Evolutionary conservation across 2,113 vertebrate genomes (phyloP).

Genomic region (Archocentrus centrarchus): DNA sequence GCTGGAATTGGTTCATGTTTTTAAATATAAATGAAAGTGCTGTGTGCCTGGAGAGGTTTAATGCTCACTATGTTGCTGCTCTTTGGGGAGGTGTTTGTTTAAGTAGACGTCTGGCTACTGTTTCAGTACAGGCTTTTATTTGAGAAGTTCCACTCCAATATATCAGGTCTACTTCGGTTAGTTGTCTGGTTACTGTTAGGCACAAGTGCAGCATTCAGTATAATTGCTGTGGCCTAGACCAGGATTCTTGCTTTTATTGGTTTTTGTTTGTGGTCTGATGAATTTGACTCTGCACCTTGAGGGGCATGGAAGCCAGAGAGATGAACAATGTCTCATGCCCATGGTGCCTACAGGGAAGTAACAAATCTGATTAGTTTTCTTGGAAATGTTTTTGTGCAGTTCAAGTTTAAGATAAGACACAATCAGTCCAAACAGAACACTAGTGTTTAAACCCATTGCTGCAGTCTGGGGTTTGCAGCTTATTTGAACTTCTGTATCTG

Average conservation of each 20-base stretch:
- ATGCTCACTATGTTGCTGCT: not conserved
- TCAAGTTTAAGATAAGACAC: not conserved
- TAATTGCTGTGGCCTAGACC: not conserved
- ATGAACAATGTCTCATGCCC: not conserved
- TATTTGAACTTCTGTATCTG: not conserved
- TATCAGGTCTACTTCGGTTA: not conserved
- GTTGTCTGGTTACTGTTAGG: not conserved
- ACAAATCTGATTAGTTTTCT: not conserved
- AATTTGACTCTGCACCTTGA: not conserved
- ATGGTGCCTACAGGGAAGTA: not conserved
- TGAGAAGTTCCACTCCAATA: not conserved
- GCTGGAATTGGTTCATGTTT: not conserved
- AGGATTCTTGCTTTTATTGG: not conserved
- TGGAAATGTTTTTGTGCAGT: not conserved
- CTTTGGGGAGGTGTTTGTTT: not conserved
- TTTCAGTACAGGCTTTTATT: not conserved
- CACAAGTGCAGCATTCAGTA: not conserved
- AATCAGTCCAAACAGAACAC: not conserved
- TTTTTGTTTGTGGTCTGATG: conserved; percentile 12
- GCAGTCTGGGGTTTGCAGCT: not conserved
- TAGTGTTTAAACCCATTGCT: not conserved
- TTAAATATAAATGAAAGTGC: not conserved
- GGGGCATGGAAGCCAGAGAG: not conserved
- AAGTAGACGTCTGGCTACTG: not conserved
- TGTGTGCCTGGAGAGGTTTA: not conserved